Evolutionary conservation across 2,888 invertebrate species (phyloP).

Genomic region (Tetranychus piercei): DNA sequence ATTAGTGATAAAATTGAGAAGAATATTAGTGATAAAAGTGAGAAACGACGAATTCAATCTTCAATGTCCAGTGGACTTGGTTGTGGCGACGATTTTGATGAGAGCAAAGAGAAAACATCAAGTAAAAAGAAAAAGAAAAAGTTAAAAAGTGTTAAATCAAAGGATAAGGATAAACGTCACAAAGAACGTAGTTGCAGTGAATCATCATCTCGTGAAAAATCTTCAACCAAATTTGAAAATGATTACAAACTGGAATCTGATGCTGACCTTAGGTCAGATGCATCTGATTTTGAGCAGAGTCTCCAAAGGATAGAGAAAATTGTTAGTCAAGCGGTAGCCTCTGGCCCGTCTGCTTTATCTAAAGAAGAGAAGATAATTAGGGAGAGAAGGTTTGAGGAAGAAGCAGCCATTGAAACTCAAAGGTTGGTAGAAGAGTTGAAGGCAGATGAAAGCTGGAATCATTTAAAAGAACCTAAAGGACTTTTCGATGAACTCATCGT

Average conservation of each 20-base stretch:
- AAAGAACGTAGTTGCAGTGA: constrained; percentile 19
- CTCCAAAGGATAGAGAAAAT: background rate
- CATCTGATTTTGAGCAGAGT: background rate
- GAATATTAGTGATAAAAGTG: background rate
- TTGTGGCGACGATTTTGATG: no score
- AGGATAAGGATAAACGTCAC: constrained; percentile 27
- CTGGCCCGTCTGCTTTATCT: background rate
- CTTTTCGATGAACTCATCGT: constrained; percentile 15
- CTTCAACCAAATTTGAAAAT: background rate
- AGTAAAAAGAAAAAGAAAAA: constrained; percentile 16
- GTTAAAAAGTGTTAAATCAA: constrained; percentile 15
- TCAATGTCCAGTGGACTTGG: no score
- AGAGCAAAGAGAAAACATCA: no score
- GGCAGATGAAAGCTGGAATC: constrained; percentile 8
- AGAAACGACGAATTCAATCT: no score
- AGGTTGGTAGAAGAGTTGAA: constrained; percentile 26
- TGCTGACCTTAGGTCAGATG: constrained; percentile 1
- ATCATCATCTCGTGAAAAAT: background rate
- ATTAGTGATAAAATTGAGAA: background rate
- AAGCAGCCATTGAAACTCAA: constrained; percentile 28
- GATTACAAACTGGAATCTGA: background rate
- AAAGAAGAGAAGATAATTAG: constrained; percentile 7
- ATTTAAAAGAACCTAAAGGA: constrained; percentile 11
- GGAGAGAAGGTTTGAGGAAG: constrained; percentile 25
- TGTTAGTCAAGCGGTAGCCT: background rate